phyloP scores from a whole-genome alignment of 2,113 vertebrate genomes.

The Saccopteryx leptura region DNA sequence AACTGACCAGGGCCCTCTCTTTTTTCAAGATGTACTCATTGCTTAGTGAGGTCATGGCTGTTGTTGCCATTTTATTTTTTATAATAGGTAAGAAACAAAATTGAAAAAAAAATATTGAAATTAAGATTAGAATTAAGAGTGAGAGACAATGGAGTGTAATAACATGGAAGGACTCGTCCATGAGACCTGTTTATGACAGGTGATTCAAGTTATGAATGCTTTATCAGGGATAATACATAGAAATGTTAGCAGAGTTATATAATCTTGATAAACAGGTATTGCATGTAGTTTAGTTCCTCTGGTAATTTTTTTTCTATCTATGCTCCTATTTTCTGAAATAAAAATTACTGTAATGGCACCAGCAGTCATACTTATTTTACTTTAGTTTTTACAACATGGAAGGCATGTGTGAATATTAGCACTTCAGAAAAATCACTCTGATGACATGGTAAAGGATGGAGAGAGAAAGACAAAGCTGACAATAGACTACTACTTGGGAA shows the following conservation, averaged over 20 bases:
- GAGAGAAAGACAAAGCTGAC: not conserved
- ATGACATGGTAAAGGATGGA: not conserved
- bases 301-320: not conserved
- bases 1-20: not conserved
- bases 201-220: not conserved
- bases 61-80: not conserved
- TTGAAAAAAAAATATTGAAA: not conserved
- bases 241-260: not conserved
- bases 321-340: not conserved
- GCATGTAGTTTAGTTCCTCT: not conserved
- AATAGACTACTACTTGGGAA: not conserved
- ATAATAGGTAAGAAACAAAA: not conserved
- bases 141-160: not conserved
- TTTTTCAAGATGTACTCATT: not conserved
- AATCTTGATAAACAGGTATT: not conserved
- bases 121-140: not conserved
- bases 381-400: not conserved
- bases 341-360: not conserved
- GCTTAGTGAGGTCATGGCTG: not conserved
- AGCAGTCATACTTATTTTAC: not conserved
- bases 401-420: not conserved
- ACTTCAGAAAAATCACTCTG: conserved; percentile 12
- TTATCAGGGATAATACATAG: not conserved
- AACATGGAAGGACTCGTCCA: not conserved
- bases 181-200: not conserved